Conservation (phyloP, 2,888 invertebrate genomes). For the Orchesella flavescens region DNA sequence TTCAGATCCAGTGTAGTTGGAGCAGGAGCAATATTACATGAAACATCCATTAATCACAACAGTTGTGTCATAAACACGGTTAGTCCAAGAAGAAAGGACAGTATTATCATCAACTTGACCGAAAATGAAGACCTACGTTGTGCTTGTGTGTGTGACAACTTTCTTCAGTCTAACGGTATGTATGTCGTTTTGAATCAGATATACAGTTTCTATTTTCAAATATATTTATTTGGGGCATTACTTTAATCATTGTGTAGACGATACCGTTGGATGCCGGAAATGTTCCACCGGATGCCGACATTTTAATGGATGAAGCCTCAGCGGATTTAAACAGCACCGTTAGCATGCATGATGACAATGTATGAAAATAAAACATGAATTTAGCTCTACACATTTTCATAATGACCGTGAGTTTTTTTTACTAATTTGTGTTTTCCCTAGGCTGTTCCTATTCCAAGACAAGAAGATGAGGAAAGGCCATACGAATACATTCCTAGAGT, state of each 20-base stretch:
- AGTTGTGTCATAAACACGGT: neutral
- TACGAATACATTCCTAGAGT: conserved; percentile 63
- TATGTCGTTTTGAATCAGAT: neutral
- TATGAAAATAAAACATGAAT: conserved; percentile 15
- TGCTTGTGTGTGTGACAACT: conserved; percentile 18
- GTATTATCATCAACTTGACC: neutral
- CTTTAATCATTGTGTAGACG: neutral
- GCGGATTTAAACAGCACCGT: conserved; percentile 20
- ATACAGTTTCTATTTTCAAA: neutral
- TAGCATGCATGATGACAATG: conserved; percentile 7
- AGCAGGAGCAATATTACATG: neutral
- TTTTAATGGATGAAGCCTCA: conserved; percentile 44
- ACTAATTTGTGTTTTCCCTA: too few species aligned
- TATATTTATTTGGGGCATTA: neutral
- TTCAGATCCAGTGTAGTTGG: neutral
- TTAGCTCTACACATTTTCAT: too few species aligned
- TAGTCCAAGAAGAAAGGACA: neutral
- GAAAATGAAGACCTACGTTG: conserved; percentile 42
- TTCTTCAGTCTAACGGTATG: conserved; percentile 30
- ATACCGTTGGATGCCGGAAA: conserved; percentile 29
- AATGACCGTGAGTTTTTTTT: too few species aligned
- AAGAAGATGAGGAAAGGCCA: conserved; percentile 55
- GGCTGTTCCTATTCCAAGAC: conserved; percentile 46
- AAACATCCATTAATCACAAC: neutral
- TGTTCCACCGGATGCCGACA: conserved; percentile 20